phyloP scores from a whole-genome alignment of 2,797 vertebrate species.

The Microchirus variegatus region DNA sequence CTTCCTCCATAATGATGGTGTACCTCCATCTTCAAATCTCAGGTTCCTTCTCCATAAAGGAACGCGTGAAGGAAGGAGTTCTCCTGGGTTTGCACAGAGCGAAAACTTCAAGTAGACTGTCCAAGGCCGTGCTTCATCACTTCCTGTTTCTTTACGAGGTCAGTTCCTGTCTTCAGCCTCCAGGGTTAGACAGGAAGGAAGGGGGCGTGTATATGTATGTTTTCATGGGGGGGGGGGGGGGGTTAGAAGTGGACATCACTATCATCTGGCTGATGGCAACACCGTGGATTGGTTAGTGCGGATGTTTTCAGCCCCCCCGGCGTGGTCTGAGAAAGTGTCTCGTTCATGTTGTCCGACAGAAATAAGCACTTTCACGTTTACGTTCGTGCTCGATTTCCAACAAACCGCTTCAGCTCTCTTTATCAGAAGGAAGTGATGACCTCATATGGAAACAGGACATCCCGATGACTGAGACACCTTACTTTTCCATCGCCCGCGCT shows the following conservation, averaged over 20 bases:
- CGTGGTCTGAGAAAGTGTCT: neutral
- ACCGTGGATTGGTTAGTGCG: neutral
- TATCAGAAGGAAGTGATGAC: conserved; percentile 72
- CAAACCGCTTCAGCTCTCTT: conserved; percentile 28
- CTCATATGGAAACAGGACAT: conserved; percentile 82
- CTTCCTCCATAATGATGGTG: neutral
- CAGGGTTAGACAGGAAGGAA: conserved; percentile 73
- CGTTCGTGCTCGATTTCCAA: conserved; percentile 14
- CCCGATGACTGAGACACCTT: conserved; percentile 73
- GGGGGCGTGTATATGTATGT: conserved; percentile 54
- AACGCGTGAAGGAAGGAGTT: conserved; percentile 11
- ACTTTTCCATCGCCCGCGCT: conserved; percentile 65
- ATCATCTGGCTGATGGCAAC: neutral
- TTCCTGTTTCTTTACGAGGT: conserved; percentile 84
- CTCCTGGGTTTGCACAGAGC: conserved; percentile 19
- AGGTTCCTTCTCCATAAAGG: neutral
- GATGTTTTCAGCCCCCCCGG: neutral
- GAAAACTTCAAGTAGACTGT: conserved; percentile 58
- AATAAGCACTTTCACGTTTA: neutral
- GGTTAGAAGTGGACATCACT: conserved; percentile 26
- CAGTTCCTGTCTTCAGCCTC: conserved; percentile 80
- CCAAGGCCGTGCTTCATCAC: conserved; percentile 74
- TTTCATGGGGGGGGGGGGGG: neutral
- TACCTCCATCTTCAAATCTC: neutral
- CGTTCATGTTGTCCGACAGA: neutral